Evolutionary conservation across 2,113 vertebrate genomes (phyloP).

Genomic region (Cricetomys ansorgei): DNA sequence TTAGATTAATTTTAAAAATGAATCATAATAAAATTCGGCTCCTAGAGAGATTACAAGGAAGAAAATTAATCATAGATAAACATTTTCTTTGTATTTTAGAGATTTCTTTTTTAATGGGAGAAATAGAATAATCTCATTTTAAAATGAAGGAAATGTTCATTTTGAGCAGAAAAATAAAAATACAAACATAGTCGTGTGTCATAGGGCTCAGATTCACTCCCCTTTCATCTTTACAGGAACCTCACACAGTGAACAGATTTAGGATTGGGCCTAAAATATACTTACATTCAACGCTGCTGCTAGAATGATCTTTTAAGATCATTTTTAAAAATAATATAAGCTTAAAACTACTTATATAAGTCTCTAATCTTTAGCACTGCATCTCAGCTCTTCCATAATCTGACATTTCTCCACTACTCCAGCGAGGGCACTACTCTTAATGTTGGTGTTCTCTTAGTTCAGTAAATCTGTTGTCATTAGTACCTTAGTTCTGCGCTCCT

Average conservation of each 20-base stretch:
- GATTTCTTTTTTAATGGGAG: conserved; percentile 17
- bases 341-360: background rate
- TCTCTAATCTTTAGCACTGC: background rate
- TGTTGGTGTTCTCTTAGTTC: background rate
- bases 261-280: conserved; percentile 11
- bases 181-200: background rate
- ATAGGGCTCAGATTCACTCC: background rate
- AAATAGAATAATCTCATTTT: background rate
- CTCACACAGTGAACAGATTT: conserved; percentile 34
- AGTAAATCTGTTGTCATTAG: background rate
- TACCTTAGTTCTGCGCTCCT: background rate
- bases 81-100: conserved; percentile 10
- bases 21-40: background rate
- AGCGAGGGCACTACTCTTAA: background rate
- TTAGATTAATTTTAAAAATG: background rate
- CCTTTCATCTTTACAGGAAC: conserved; percentile 24
- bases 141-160: conserved; percentile 7
- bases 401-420: background rate
- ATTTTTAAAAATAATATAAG: too few relatives aligned
- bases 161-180: conserved; percentile 48
- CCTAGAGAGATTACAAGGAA: background rate
- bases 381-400: background rate
- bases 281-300: background rate
- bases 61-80: conserved; percentile 6
- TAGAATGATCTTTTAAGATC: conserved; percentile 42